Percentiles rank a stretch among this genome's conserved stretches.
Evolutionary conservation across 2,797 vertebrate species (phyloP).

Genomic region (Podarcis siculus): DNA sequence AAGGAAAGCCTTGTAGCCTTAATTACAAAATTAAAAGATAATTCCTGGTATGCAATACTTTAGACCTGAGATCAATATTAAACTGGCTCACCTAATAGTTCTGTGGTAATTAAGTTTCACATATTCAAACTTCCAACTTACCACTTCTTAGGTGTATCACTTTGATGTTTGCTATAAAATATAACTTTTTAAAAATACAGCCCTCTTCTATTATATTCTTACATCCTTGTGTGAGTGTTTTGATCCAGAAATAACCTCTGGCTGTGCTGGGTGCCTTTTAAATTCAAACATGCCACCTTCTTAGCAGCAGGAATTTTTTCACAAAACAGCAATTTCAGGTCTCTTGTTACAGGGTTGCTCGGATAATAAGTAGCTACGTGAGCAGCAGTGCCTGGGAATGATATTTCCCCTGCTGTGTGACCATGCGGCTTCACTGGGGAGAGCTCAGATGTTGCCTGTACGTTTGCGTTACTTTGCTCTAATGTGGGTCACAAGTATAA

Average conservation of each 20-base stretch:
- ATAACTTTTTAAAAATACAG: background rate
- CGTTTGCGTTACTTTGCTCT: conserved; percentile 15
- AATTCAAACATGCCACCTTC: conserved; percentile 63
- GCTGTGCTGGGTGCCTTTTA: conserved; percentile 57
- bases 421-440: conserved; percentile 34
- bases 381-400: conserved; percentile 60
- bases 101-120: background rate
- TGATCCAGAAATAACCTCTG: conserved; percentile 60
- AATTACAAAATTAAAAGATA: background rate
- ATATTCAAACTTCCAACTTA: conserved; percentile 51
- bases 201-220: conserved; percentile 45
- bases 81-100: conserved; percentile 1
- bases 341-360: conserved; percentile 56
- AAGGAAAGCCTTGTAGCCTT: background rate
- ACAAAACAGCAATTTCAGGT: conserved; percentile 64
- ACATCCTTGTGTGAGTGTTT: conserved; percentile 60
- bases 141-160: conserved; percentile 44
- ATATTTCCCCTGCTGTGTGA: conserved; percentile 54
- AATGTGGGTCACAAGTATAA: conserved; percentile 43
- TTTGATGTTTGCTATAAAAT: conserved; percentile 49
- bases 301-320: conserved; percentile 63
- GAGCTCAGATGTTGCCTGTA: conserved; percentile 48
- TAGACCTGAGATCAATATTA: background rate
- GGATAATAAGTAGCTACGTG: conserved; percentile 67
- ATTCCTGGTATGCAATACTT: background rate